These are phyloP conservation scores for Bothrops jararaca DNA, from an alignment of 2,113 vertebrate genomes.

Conservation along the genomic window DNA sequence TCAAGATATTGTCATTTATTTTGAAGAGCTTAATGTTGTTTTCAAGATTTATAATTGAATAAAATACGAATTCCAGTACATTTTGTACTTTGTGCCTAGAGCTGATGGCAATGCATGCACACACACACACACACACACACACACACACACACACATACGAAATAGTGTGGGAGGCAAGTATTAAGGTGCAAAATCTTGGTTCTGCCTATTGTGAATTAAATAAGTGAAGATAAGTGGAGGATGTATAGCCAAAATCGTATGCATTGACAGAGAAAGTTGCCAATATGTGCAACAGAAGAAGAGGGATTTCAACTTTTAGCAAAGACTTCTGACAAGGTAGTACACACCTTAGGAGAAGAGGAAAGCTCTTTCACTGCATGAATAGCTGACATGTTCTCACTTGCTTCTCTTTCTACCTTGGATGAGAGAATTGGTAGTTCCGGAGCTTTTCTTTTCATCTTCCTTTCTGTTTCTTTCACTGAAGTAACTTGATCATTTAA, in stretches of 20 bases:
- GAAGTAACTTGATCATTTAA: slow-evolving; percentile 63
- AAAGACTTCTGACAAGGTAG: slow-evolving; percentile 2
- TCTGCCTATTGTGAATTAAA: not conserved
- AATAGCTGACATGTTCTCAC: slow-evolving; percentile 59
- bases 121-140: no score
- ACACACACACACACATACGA: no score
- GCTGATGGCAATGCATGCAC: not conserved
- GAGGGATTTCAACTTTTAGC: not conserved
- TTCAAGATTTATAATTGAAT: not conserved
- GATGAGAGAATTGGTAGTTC: slow-evolving; percentile 75
- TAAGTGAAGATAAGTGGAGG: not conserved
- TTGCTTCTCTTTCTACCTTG: slow-evolving; percentile 67
- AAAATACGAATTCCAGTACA: not conserved
- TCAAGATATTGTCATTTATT: not conserved
- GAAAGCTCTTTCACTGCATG: slow-evolving; percentile 79
- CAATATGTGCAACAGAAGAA: slow-evolving; percentile 9
- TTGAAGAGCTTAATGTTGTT: not conserved
- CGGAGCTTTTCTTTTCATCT: slow-evolving; percentile 81
- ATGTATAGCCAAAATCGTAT: not conserved
- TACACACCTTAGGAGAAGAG: slow-evolving; percentile 90
- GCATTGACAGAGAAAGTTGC: not conserved
- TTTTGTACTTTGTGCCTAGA: not conserved
- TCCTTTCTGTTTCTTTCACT: slow-evolving; percentile 75
- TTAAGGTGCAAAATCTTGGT: not conserved
- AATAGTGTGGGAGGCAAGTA: not conserved